Percentiles rank a stretch among this genome's conserved stretches.
Conservation (phyloP, 1,140 invertebrate species). For the Ceratina japonica region DNA sequence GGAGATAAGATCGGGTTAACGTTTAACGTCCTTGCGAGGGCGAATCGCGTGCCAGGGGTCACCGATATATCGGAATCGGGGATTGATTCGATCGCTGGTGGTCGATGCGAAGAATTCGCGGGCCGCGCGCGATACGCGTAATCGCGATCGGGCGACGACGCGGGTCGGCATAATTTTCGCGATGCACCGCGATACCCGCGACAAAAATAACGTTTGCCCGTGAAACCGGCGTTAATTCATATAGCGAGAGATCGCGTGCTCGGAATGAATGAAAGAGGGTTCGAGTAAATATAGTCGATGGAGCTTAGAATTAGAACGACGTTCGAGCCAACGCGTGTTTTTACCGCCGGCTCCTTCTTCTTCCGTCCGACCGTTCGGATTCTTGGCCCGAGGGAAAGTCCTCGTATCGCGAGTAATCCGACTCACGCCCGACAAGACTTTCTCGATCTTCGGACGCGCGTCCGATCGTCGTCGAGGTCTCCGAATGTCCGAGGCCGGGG, state of each 20-base stretch:
- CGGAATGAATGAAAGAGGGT: conserved; percentile 53
- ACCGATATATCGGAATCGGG: background rate
- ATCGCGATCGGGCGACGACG: conserved; percentile 6
- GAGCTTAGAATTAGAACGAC: conserved; percentile 55
- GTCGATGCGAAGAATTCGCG: background rate
- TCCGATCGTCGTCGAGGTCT: too few species aligned
- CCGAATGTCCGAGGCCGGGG: too few species aligned
- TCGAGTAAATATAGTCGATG: conserved; percentile 56
- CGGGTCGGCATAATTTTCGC: conserved; percentile 27
- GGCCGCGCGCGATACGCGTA: background rate
- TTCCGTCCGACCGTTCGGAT: background rate
- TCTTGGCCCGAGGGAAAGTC: background rate
- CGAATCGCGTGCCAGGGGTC: background rate
- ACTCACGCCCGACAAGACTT: background rate
- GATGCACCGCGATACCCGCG: conserved; percentile 36
- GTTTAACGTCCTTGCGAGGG: background rate
- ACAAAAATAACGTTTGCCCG: conserved; percentile 51
- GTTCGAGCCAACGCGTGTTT: conserved; percentile 43
- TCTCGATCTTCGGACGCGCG: background rate
- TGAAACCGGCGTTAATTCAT: conserved; percentile 48
- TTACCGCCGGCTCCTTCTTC: background rate
- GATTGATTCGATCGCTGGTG: background rate
- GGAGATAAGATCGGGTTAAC: background rate
- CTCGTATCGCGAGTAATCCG: background rate
- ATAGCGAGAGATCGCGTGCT: conserved; percentile 48